These are phyloP conservation scores for Calcarius lapponicus DNA, from an alignment of 2,797 vertebrate species.

Conservation along the genomic window DNA sequence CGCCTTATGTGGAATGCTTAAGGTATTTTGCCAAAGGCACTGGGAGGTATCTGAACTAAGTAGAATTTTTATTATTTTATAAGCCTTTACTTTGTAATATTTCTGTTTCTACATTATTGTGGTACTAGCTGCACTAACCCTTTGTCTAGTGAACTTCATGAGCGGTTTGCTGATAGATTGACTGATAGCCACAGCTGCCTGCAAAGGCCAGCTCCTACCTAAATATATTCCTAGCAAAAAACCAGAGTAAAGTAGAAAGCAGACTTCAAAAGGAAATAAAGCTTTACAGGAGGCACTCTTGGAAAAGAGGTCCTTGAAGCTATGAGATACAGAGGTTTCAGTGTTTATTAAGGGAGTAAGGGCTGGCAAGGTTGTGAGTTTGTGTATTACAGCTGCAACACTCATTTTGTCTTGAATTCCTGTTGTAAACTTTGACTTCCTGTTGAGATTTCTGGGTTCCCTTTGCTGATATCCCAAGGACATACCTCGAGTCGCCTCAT, in stretches of 20 bases:
- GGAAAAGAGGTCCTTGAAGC: slow-evolving; percentile 56
- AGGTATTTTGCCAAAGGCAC: slow-evolving; percentile 85
- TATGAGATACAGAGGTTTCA: slow-evolving; percentile 48
- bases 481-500: rapidly evolving
- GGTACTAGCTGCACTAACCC: slow-evolving; percentile 77
- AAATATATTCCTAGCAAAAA: slow-evolving; percentile 64
- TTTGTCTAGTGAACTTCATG: slow-evolving; percentile 75
- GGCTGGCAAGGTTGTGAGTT: slow-evolving; percentile 37
- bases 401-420: not conserved
- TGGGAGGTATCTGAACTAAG: slow-evolving; percentile 84
- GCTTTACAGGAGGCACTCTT: slow-evolving; percentile 59
- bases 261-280: slow-evolving; percentile 67
- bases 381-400: not conserved
- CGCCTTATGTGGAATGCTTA: slow-evolving; percentile 85
- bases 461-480: not conserved
- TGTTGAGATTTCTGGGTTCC: slow-evolving; percentile 6
- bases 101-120: slow-evolving; percentile 85
- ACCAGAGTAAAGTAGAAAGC: slow-evolving; percentile 15
- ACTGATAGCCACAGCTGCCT: slow-evolving; percentile 69
- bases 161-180: slow-evolving; percentile 73
- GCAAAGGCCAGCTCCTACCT: slow-evolving; percentile 65
- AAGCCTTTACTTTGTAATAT: slow-evolving; percentile 92
- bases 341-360: slow-evolving; percentile 49
- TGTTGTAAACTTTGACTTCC: slow-evolving; percentile 18
- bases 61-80: slow-evolving; percentile 96